Conservation (phyloP, 1,140 invertebrate species). For the Aphidius gifuensis region DNA sequence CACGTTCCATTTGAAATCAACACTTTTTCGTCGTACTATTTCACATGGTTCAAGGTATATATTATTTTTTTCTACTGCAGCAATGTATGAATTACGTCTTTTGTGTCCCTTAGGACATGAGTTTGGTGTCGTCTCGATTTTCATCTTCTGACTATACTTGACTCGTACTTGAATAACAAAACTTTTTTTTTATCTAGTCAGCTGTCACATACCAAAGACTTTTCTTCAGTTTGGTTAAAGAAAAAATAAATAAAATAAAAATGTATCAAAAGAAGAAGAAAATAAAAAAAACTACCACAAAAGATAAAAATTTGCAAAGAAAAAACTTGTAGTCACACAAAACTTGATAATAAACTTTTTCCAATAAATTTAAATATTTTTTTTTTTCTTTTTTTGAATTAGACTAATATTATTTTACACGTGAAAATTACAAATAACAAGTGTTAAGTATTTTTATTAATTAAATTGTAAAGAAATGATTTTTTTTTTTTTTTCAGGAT, state of each 20-base stretch:
- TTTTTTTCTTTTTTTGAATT: too few relatives aligned
- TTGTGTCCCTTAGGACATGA: conserved; percentile 18
- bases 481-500: too few relatives aligned
- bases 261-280: not conserved
- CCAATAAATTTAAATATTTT: too few relatives aligned
- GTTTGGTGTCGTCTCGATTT: conserved; percentile 18
- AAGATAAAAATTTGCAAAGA: too few relatives aligned
- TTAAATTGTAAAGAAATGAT: too few relatives aligned
- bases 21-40: conserved; percentile 12
- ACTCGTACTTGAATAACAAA: conserved; percentile 12
- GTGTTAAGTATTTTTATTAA: too few relatives aligned
- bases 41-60: conserved; percentile 25
- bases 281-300: too few relatives aligned
- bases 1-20: conserved; percentile 8
- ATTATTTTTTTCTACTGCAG: conserved; percentile 34
- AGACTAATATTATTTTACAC: too few relatives aligned
- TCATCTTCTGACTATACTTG: not conserved
- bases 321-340: too few relatives aligned
- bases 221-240: too few relatives aligned
- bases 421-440: too few relatives aligned
- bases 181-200: not conserved
- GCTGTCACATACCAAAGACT: not conserved
- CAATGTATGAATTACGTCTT: conserved; percentile 40
- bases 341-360: too few relatives aligned
- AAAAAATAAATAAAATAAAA: not conserved